phyloP scores from a whole-genome alignment of 2,113 vertebrate species.

The Pavo muticus region DNA sequence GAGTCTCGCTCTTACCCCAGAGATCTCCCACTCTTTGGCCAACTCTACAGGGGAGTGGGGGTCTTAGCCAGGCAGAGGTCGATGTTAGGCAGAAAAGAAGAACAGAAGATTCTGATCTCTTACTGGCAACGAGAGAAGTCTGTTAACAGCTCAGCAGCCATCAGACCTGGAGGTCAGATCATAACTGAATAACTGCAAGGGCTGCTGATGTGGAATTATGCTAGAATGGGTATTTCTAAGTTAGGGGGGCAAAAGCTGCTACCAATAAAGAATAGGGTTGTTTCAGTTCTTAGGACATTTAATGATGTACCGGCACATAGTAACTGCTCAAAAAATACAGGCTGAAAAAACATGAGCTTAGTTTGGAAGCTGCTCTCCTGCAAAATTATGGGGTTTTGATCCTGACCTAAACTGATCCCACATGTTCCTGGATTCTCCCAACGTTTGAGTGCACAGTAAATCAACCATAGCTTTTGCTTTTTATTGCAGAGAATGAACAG shows the following conservation, averaged over 20 bases:
- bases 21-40: background rate
- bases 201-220: background rate
- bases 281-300: conserved; percentile 35
- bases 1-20: background rate
- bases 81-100: background rate
- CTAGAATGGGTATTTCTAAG: conserved; percentile 1
- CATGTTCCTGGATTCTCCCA: conserved; percentile 55
- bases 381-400: conserved; percentile 69
- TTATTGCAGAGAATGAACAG: conserved; percentile 49
- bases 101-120: background rate
- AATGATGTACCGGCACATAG: conserved; percentile 34
- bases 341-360: conserved; percentile 56
- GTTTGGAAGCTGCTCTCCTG: conserved; percentile 63
- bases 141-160: background rate
- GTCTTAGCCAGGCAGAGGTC: background rate
- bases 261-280: conserved; percentile 22
- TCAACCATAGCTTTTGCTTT: conserved; percentile 41
- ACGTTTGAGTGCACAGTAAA: conserved; percentile 42
- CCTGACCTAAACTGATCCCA: conserved; percentile 70
- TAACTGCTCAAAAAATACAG: conserved; percentile 60
- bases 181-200: background rate
- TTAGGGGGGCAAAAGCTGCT: background rate
- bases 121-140: background rate
- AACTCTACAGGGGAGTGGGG: background rate
- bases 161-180: background rate